Conservation (phyloP, 2,113 vertebrate species). For the Dolichallabes microphthalmus region DNA sequence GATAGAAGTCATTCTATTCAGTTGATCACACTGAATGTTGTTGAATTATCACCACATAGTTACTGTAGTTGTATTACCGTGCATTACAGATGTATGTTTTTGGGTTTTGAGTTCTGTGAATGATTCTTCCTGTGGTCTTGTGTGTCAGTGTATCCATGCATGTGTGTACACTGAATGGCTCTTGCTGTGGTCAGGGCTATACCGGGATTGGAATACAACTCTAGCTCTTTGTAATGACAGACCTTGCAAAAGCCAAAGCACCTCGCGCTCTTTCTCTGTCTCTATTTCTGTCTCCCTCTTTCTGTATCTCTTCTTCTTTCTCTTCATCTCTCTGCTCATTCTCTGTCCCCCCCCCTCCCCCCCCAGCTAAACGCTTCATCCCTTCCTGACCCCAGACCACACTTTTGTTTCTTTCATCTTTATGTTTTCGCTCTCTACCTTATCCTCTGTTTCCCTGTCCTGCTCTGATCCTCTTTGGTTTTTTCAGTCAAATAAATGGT, state of each 20-base stretch:
- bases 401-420: slow-evolving; percentile 58
- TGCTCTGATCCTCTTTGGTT: slow-evolving; percentile 28
- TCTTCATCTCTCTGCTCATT: slow-evolving; percentile 47
- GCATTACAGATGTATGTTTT: slow-evolving; percentile 1
- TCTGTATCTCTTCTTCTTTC: slow-evolving; percentile 16
- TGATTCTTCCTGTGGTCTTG: neutral
- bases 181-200: slow-evolving; percentile 68
- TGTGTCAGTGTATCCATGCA: neutral
- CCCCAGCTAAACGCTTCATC: slow-evolving; percentile 8
- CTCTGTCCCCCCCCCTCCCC: slow-evolving; percentile 11
- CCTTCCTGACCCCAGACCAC: slow-evolving; percentile 30
- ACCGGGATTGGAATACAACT: slow-evolving; percentile 73
- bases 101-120: neutral
- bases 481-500: slow-evolving; percentile 63
- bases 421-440: slow-evolving; percentile 52
- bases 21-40: neutral
- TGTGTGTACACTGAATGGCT: slow-evolving; percentile 32
- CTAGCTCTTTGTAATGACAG: slow-evolving; percentile 75
- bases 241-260: slow-evolving; percentile 72
- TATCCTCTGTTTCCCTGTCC: slow-evolving; percentile 26
- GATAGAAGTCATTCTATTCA: neutral
- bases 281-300: neutral
- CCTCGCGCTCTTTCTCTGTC: slow-evolving; percentile 62
- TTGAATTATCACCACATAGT: slow-evolving; percentile 13
- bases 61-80: neutral